A percentile compares a stretch with the other conserved stretches of the same genome.
These are phyloP conservation scores for Hassar affinis DNA, from an alignment of 2,113 vertebrate genomes.

Conservation along the genomic window DNA sequence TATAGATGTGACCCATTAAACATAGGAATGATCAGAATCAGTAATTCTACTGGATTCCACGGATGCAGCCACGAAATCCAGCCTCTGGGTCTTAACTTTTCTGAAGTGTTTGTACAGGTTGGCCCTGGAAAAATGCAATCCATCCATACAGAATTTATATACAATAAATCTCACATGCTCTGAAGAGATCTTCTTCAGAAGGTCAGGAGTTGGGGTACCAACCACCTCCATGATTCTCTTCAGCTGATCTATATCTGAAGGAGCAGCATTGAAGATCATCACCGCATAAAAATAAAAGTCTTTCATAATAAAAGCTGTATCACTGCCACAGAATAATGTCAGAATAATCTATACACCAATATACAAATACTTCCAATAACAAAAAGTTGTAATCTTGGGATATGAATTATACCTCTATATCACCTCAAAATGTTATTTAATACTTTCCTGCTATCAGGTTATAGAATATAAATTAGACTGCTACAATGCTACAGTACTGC, in stretches of 20 bases:
- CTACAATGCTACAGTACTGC: not conserved
- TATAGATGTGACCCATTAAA: not conserved
- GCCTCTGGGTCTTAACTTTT: not conserved
- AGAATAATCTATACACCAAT: not conserved
- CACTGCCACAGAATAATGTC: not conserved
- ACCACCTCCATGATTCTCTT: conserved; percentile 99
- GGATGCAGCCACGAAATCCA: not conserved
- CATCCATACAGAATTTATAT: not conserved
- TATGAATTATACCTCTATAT: too few relatives aligned
- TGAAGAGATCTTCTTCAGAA: conserved; percentile 94
- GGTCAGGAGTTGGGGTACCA: conserved; percentile 89
- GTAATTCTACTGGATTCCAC: not conserved
- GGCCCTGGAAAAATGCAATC: not conserved
- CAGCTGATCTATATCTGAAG: conserved; percentile 91
- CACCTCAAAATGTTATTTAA: too few relatives aligned
- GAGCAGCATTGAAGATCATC: conserved; percentile 58
- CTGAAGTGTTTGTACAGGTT: not conserved
- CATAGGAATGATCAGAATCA: not conserved
- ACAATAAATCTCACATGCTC: conserved; percentile 81
- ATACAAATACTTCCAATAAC: too few relatives aligned
- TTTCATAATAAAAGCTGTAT: not conserved
- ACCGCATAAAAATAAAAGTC: not conserved
- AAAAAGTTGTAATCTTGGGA: too few relatives aligned
- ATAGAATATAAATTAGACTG: conserved; percentile 35
- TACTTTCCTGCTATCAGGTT: not conserved